phyloP scores from a whole-genome alignment of 2,888 invertebrate species.

The Chymomyza fuscimana region DNA sequence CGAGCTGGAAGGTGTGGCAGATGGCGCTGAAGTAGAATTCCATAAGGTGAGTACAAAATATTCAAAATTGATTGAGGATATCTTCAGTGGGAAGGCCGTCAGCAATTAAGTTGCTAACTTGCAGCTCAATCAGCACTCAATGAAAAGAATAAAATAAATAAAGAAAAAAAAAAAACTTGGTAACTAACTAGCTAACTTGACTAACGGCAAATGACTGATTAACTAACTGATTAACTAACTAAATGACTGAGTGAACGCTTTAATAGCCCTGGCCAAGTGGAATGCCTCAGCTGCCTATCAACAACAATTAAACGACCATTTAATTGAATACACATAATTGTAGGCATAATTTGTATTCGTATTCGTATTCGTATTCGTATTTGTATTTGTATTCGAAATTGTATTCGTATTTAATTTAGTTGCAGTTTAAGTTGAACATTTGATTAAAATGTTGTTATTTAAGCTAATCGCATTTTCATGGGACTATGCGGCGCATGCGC shows the following conservation, averaged over 20 bases:
- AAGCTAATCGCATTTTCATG: not conserved
- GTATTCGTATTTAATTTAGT: not conserved
- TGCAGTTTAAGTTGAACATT: not conserved
- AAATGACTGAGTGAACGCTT: slow-evolving; percentile 10
- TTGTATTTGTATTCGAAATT: not conserved
- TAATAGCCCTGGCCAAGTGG: not conserved
- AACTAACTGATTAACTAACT: not conserved
- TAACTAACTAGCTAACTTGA: slow-evolving; percentile 10
- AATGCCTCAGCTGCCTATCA: slow-evolving; percentile 15
- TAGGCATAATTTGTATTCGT: slow-evolving; percentile 1
- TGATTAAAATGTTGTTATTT: not conserved
- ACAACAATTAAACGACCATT: slow-evolving; percentile 47
- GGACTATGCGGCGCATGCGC: slow-evolving; percentile 1
- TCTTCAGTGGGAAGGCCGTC: not conserved
- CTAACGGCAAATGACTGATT: slow-evolving; percentile 11
- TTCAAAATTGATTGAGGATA: not conserved
- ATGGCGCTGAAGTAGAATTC: slow-evolving; percentile 91
- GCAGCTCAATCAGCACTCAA: slow-evolving; percentile 42
- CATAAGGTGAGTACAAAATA: slow-evolving; percentile 83
- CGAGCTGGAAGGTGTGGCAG: slow-evolving; percentile 91
- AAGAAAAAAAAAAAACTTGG: not conserved
- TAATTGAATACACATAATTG: slow-evolving; percentile 47
- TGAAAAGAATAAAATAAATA: not conserved
- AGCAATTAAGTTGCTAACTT: not conserved
- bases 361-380: not conserved